phyloP scores from a whole-genome alignment of 2,113 vertebrate genomes.

The Grallaria varia region DNA sequence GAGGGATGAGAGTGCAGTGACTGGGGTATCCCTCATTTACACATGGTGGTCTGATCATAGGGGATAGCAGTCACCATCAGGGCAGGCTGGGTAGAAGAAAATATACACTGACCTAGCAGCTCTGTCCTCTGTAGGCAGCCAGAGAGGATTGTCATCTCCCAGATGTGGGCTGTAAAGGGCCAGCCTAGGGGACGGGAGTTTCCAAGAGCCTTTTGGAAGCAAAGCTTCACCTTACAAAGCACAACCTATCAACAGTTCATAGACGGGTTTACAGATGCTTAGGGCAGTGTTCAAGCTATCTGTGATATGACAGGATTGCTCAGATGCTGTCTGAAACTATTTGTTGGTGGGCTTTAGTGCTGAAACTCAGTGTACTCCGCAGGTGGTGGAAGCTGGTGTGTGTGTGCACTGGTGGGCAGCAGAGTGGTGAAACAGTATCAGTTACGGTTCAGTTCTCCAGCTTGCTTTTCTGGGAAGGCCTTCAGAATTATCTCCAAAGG shows the following conservation, averaged over 20 bases:
- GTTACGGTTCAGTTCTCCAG: background rate
- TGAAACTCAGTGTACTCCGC: background rate
- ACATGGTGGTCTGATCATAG: background rate
- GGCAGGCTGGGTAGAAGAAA: background rate
- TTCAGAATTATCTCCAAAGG: background rate
- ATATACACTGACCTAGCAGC: background rate
- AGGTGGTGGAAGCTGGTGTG: background rate
- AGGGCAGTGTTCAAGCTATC: background rate
- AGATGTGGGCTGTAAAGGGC: background rate
- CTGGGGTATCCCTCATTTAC: background rate
- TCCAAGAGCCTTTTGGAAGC: background rate
- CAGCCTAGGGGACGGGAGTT: background rate
- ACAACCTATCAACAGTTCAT: background rate
- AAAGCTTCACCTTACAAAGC: background rate
- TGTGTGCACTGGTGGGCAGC: background rate
- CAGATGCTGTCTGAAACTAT: background rate
- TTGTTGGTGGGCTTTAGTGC: background rate
- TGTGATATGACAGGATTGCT: background rate
- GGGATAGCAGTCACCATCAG: background rate
- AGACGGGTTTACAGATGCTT: background rate
- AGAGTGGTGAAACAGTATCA: background rate
- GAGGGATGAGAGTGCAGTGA: background rate
- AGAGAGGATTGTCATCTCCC: background rate
- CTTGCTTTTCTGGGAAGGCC: background rate
- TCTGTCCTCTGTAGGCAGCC: background rate